These are phyloP conservation scores for Corythornis vintsioides DNA, from an alignment of 2,113 vertebrate genomes.

Conservation along the genomic window DNA sequence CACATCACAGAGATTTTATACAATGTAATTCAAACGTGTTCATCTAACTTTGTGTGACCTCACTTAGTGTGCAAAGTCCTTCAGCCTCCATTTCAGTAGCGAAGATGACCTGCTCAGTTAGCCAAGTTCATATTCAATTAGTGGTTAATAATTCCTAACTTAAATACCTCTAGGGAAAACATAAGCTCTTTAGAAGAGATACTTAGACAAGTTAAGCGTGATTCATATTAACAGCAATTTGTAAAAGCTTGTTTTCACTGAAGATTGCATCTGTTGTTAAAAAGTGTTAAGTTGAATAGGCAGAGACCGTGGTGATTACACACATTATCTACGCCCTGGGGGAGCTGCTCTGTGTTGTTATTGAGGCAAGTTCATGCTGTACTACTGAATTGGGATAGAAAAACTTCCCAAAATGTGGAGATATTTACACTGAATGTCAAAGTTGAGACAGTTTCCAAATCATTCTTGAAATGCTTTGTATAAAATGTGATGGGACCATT, in stretches of 20 bases:
- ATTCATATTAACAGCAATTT: constrained; percentile 70
- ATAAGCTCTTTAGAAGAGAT: constrained; percentile 66
- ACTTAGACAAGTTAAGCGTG: constrained; percentile 59
- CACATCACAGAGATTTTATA: not conserved
- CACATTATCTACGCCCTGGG: not conserved
- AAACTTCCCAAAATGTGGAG: not conserved
- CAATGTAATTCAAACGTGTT: not conserved
- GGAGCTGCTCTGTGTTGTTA: not conserved
- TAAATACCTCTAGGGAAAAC: constrained; percentile 64
- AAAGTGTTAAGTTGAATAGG: constrained; percentile 42
- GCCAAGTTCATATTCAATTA: constrained; percentile 66
- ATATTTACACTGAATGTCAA: not conserved
- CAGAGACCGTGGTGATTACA: constrained; percentile 4
- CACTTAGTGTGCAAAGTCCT: not conserved
- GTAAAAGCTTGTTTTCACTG: constrained; percentile 70
- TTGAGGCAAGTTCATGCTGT: not conserved
- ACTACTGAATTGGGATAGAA: not conserved
- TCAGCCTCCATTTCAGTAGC: not conserved
- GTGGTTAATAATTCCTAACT: constrained; percentile 55
- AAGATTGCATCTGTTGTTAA: constrained; percentile 64
- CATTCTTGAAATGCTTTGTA: not conserved
- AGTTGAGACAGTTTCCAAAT: not conserved
- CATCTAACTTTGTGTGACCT: not conserved
- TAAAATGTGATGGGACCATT: not conserved
- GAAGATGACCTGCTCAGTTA: not conserved